Evolutionary conservation across 2,888 invertebrate genomes (phyloP).

Genomic region (Pristionchus arcanus): DNA sequence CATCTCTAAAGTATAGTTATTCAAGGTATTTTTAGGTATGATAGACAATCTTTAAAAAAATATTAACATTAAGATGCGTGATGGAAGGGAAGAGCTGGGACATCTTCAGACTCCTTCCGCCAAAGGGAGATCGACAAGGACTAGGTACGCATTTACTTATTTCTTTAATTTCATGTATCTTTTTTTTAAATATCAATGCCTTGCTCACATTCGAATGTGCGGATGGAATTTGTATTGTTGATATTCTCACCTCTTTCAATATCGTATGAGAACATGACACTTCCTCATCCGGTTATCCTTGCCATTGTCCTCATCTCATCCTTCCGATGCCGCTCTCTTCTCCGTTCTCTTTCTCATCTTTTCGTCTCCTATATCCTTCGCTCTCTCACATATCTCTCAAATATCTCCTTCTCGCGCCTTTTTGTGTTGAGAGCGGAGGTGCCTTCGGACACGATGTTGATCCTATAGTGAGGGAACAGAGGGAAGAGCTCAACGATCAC

Average conservation of each 20-base stretch:
- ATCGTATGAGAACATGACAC: constrained; percentile 18
- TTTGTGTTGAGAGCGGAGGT: not conserved
- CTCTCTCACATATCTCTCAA: not conserved
- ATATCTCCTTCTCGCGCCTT: constrained; percentile 52
- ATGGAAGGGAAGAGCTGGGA: constrained; percentile 86
- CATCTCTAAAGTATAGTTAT: not conserved
- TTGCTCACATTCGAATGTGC: not conserved
- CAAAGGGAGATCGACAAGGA: constrained; percentile 79
- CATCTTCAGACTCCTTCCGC: constrained; percentile 87
- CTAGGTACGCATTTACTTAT: constrained; percentile 64
- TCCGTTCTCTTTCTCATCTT: not conserved
- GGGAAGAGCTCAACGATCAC: not conserved
- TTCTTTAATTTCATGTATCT: not conserved
- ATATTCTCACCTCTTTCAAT: constrained; percentile 8
- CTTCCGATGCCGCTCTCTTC: not conserved
- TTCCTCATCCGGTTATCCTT: constrained; percentile 45
- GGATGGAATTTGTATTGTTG: not conserved
- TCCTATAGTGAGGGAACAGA: constrained; percentile 16
- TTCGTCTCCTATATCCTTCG: not conserved
- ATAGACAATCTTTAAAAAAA: not conserved
- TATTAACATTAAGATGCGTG: constrained; percentile 60
- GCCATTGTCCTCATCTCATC: constrained; percentile 15
- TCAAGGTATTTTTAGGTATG: too few species aligned
- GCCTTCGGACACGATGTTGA: constrained; percentile 19
- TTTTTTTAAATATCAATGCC: not conserved